Percentiles rank a stretch among this genome's conserved stretches.
phyloP scores from a whole-genome alignment of 1,140 invertebrate species.

The Zophobas morio region DNA sequence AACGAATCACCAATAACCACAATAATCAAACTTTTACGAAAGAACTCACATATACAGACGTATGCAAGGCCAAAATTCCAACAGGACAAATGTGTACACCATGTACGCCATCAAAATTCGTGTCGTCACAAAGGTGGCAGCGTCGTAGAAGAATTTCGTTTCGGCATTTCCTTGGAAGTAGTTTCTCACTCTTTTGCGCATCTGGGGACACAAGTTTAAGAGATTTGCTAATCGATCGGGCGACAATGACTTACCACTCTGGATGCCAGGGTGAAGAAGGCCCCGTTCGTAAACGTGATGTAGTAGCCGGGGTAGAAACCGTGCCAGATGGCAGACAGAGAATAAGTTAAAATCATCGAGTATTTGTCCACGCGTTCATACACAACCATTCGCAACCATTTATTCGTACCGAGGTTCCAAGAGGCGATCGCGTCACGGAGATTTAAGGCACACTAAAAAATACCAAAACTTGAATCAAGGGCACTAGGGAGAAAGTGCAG shows the following conservation, averaged over 20 bases:
- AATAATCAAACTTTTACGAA: neutral
- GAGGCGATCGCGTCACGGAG: constrained; percentile 85
- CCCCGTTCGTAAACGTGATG: constrained; percentile 91
- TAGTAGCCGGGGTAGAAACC: constrained; percentile 99
- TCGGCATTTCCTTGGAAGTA: constrained; percentile 78
- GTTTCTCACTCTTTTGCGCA: constrained; percentile 81
- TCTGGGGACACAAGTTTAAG: constrained; percentile 69
- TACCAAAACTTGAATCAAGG: neutral
- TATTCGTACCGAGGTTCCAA: constrained; percentile 95
- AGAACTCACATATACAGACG: constrained; percentile 61
- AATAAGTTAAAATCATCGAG: constrained; percentile 84
- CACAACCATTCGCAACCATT: constrained; percentile 89
- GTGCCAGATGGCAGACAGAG: constrained; percentile 95
- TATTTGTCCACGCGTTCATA: constrained; percentile 84
- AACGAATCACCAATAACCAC: constrained; percentile 40
- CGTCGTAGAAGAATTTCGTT: constrained; percentile 82
- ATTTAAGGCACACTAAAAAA: constrained; percentile 76
- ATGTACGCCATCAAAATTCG: constrained; percentile 88
- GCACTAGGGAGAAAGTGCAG: no score
- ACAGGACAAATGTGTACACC: constrained; percentile 90
- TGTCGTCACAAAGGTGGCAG: constrained; percentile 83
- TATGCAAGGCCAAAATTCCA: constrained; percentile 77
- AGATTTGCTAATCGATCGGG: no score
- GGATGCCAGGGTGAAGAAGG: constrained; percentile 88
- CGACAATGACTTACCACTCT: constrained; percentile 71